A percentile compares a stretch with the other conserved stretches of the same genome.
Conservation (phyloP, 2,113 vertebrate genomes). For the Phrynosoma platyrhinos region DNA sequence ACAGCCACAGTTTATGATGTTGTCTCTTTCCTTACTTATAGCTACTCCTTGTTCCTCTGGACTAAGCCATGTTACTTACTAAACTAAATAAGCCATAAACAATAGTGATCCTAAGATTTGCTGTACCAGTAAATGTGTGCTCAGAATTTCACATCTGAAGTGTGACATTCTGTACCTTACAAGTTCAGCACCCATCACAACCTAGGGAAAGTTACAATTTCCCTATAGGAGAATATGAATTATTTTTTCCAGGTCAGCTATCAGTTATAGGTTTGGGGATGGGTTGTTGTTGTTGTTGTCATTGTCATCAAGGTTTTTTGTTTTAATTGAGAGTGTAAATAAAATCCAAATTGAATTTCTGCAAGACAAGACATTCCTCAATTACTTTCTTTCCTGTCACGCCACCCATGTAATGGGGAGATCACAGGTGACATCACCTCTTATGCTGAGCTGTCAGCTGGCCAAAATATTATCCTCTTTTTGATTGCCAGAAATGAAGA, state of each 20-base stretch:
- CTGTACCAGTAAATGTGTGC: not conserved
- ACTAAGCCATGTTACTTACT: slow-evolving; percentile 32
- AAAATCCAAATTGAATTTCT: not conserved
- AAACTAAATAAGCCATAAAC: not conserved
- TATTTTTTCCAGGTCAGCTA: too few relatives aligned
- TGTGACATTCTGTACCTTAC: not conserved
- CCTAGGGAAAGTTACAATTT: too few relatives aligned
- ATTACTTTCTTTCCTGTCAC: not conserved
- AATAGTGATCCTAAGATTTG: slow-evolving; percentile 21
- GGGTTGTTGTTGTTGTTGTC: not conserved
- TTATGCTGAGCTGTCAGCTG: too few relatives aligned
- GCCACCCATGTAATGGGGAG: not conserved
- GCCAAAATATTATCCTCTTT: not conserved
- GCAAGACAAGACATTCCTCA: not conserved
- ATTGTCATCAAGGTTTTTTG: not conserved
- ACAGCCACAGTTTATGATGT: slow-evolving; percentile 51
- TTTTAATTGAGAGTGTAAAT: not conserved
- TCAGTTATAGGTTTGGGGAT: too few relatives aligned
- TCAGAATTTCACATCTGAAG: not conserved
- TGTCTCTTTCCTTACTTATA: slow-evolving; percentile 50
- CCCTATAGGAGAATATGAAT: not conserved
- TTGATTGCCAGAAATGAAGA: not conserved
- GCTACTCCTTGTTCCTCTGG: slow-evolving; percentile 22
- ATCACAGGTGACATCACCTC: not conserved
- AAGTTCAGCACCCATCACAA: not conserved